Conservation (phyloP, 2,888 invertebrate species). For the Aplocera efformata region DNA sequence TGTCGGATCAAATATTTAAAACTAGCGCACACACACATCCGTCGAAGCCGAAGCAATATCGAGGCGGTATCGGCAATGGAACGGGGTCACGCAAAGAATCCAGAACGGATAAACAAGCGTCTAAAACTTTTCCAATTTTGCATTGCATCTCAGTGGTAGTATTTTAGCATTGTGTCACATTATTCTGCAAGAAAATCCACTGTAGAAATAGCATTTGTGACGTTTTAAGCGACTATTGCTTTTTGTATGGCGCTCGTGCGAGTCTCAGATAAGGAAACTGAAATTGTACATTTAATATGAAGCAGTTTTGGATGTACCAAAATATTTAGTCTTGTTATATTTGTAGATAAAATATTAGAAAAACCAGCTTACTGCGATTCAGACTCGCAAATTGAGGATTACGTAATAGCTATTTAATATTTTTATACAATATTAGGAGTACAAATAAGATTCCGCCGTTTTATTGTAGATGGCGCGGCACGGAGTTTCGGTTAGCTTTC, state of each 20-base stretch:
- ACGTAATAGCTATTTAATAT: too few relatives aligned
- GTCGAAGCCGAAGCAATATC: constrained; percentile 17
- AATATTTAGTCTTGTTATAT: too few relatives aligned
- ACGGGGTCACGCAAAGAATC: constrained; percentile 33
- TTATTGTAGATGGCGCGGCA: too few relatives aligned
- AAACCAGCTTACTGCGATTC: too few relatives aligned
- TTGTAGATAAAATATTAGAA: too few relatives aligned
- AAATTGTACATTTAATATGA: constrained; percentile 1
- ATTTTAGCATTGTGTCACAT: constrained; percentile 41
- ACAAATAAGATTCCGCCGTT: too few relatives aligned
- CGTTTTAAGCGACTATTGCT: constrained; percentile 17
- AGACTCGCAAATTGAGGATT: too few relatives aligned
- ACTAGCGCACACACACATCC: constrained; percentile 8
- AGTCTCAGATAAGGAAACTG: constrained; percentile 11
- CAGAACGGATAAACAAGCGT: constrained; percentile 24
- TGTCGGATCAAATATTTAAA: neutral
- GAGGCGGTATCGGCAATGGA: constrained; percentile 20
- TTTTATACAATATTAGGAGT: too few relatives aligned
- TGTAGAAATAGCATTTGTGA: constrained; percentile 22
- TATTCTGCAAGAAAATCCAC: constrained; percentile 37
- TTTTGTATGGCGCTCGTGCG: constrained; percentile 13
- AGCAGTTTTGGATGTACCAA: neutral
- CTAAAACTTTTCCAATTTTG: constrained; percentile 53
- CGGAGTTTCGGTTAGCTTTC: too few relatives aligned
- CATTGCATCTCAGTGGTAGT: constrained; percentile 42